Conservation (phyloP, 2,888 invertebrate genomes). For the Liodrosophila aerea region DNA sequence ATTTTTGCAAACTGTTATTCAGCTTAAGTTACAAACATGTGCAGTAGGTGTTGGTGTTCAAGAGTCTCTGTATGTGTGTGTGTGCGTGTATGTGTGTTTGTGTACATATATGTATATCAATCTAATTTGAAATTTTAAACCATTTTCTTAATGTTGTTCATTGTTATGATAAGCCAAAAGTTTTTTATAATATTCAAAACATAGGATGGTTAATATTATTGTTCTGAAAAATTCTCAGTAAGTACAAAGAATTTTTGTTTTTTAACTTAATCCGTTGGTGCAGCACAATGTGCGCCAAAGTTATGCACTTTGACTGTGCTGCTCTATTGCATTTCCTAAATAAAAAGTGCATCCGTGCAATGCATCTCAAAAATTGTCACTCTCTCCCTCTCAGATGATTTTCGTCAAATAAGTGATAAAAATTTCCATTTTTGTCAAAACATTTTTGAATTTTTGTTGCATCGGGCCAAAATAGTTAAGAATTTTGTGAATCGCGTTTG, state of each 20-base stretch:
- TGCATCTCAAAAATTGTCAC: constrained; percentile 40
- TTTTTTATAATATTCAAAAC: constrained; percentile 54
- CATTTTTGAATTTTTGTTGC: constrained; percentile 42
- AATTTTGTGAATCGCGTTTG: constrained; percentile 79
- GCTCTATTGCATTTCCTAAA: constrained; percentile 77
- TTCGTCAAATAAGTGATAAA: constrained; percentile 81
- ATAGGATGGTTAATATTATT: constrained; percentile 72
- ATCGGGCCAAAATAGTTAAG: constrained; percentile 47
- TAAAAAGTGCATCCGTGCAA: constrained; percentile 28
- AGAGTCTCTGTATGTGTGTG: constrained; percentile 31
- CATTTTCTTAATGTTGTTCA: constrained; percentile 31
- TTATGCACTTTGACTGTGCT: constrained; percentile 56
- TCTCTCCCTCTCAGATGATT: constrained; percentile 25
- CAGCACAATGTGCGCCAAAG: constrained; percentile 62
- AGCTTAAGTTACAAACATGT: constrained; percentile 62
- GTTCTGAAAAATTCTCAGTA: constrained; percentile 48
- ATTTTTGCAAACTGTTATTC: constrained; percentile 61
- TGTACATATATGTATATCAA: constrained; percentile 78
- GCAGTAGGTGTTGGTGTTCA: no score
- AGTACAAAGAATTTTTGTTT: constrained; percentile 47
- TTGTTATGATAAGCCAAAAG: constrained; percentile 68
- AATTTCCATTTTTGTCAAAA: constrained; percentile 58
- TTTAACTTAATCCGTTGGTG: constrained; percentile 60
- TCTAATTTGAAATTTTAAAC: constrained; percentile 76
- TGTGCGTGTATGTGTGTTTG: constrained; percentile 37